A percentile compares a stretch with the other conserved stretches of the same genome.
Conservation (phyloP, 2,797 vertebrate species). For the Gobio occitaniae region DNA sequence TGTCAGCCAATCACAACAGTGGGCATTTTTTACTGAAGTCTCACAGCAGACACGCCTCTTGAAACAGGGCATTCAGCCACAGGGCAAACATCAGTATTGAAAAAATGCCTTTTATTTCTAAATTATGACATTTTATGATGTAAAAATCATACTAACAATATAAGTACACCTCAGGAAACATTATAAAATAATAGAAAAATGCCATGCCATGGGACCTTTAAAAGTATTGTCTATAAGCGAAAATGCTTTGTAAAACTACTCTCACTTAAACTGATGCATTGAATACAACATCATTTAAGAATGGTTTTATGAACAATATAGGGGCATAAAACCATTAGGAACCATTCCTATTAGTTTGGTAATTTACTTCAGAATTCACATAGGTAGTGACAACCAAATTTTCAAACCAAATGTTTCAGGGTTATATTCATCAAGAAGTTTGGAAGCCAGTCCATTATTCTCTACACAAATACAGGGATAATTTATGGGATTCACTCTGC, state of each 20-base stretch:
- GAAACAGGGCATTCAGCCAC: too few relatives aligned
- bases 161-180: too few relatives aligned
- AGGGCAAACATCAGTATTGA: too few relatives aligned
- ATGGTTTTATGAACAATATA: background rate
- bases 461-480: background rate
- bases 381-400: background rate
- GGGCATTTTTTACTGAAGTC: too few relatives aligned
- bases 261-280: background rate
- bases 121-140: too few relatives aligned
- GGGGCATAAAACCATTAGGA: background rate
- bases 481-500: background rate
- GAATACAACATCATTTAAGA: background rate
- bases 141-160: too few relatives aligned
- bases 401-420: background rate
- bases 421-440: background rate
- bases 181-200: too few relatives aligned
- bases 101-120: too few relatives aligned
- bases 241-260: background rate
- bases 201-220: too few relatives aligned
- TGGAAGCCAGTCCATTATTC: background rate
- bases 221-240: background rate
- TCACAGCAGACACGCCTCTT: too few relatives aligned
- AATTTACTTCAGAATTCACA: background rate
- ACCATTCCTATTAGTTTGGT: background rate
- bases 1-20: too few relatives aligned